phyloP scores from a whole-genome alignment of 1,140 invertebrate genomes.

The Brachionus koreanus region DNA sequence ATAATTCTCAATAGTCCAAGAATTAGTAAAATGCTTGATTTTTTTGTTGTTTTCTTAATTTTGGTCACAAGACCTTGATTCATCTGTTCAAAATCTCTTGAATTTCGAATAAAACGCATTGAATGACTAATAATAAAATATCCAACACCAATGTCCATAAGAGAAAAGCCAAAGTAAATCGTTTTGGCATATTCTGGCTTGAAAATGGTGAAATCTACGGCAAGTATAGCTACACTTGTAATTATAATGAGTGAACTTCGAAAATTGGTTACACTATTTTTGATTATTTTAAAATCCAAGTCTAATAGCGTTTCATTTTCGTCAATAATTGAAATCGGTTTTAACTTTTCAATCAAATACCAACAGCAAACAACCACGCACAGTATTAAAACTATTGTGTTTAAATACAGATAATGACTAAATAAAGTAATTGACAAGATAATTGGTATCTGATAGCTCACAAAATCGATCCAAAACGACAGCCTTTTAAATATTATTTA shows the following conservation, averaged over 20 bases:
- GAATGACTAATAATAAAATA: constrained; percentile 81
- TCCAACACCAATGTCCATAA: too few species aligned
- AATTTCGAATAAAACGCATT: constrained; percentile 53
- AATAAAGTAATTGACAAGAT: not conserved
- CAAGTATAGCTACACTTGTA: constrained; percentile 35
- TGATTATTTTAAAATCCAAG: not conserved
- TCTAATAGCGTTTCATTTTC: not conserved
- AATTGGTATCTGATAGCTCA: not conserved
- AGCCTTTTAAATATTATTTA: not conserved
- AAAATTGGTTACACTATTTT: not conserved
- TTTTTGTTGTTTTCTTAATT: not conserved
- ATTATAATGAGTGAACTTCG: constrained; percentile 29
- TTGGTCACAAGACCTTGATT: not conserved
- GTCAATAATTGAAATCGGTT: not conserved
- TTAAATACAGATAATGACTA: not conserved
- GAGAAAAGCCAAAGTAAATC: constrained; percentile 74
- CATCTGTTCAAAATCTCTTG: not conserved
- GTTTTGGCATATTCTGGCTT: constrained; percentile 68
- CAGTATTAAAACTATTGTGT: too few species aligned
- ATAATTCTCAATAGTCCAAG: constrained; percentile 68
- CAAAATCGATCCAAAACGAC: not conserved
- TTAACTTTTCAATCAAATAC: not conserved
- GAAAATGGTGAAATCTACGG: constrained; percentile 30
- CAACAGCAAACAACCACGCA: not conserved
- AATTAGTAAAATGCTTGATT: constrained; percentile 44